These are phyloP conservation scores for Melanotaenia boesemani DNA, from an alignment of 2,797 vertebrate genomes.

Conservation along the genomic window DNA sequence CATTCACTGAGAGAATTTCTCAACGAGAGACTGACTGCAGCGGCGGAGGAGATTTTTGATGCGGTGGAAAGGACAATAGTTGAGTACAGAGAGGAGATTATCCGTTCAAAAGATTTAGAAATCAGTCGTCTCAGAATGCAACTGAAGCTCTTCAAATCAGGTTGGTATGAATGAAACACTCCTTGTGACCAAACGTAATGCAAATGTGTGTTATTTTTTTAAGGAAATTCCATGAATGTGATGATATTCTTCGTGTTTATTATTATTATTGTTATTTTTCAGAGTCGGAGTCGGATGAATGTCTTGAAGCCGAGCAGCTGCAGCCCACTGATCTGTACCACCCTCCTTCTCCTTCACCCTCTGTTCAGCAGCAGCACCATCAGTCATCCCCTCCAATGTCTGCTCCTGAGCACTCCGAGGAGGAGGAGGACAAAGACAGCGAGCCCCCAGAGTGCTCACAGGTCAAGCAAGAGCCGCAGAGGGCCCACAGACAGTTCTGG, in stretches of 20 bases:
- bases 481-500: constrained; percentile 70
- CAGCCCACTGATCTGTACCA: constrained; percentile 52
- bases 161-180: constrained; percentile 49
- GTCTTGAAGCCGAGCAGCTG: constrained; percentile 55
- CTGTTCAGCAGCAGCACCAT: constrained; percentile 44
- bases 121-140: constrained; percentile 74
- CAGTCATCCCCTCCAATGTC: constrained; percentile 53
- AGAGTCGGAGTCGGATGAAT: constrained; percentile 57
- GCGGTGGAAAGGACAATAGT: constrained; percentile 74
- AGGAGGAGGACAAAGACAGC: constrained; percentile 45
- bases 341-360: constrained; percentile 28
- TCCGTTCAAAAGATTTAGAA: constrained; percentile 74
- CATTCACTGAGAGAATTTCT: constrained; percentile 69
- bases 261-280: background rate
- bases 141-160: constrained; percentile 73
- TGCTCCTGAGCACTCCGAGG: constrained; percentile 40
- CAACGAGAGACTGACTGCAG: constrained; percentile 66
- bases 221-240: background rate
- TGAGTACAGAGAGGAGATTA: constrained; percentile 77
- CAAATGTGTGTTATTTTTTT: background rate
- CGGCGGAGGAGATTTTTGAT: constrained; percentile 77
- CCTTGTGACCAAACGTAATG: background rate
- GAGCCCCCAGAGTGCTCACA: constrained; percentile 54
- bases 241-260: background rate
- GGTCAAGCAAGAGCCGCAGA: constrained; percentile 71